Evolutionary conservation across 2,113 vertebrate genomes (phyloP).

Genomic region (Oncorhynchus tshawytscha): DNA sequence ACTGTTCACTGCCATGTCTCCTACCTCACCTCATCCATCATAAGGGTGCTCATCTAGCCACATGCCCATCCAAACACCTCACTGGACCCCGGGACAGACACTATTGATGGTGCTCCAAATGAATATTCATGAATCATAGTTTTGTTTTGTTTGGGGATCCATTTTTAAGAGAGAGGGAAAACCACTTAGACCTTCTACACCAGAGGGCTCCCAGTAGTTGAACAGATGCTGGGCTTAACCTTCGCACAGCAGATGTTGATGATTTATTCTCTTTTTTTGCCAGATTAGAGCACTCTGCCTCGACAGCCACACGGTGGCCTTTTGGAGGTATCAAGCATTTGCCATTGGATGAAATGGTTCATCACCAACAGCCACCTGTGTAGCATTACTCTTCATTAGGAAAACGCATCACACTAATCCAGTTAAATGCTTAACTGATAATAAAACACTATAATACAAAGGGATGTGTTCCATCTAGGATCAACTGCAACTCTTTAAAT

Average conservation of each 20-base stretch:
- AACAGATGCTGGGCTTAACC: slow-evolving; percentile 59
- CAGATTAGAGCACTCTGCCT: slow-evolving; percentile 47
- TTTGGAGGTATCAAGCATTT: slow-evolving; percentile 25
- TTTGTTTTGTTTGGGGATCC: slow-evolving; percentile 5
- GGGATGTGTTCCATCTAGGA: not conserved
- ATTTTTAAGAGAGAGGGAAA: slow-evolving; percentile 7
- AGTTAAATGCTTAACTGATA: not conserved
- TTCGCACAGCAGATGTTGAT: slow-evolving; percentile 15
- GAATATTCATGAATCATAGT: slow-evolving; percentile 16
- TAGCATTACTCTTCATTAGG: slow-evolving; percentile 18
- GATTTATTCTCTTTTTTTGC: slow-evolving; percentile 20
- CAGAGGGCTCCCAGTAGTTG: slow-evolving; percentile 20
- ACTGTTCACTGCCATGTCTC: not conserved
- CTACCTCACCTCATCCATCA: not conserved
- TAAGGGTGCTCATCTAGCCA: not conserved
- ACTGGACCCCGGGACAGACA: not conserved
- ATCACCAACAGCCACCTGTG: slow-evolving; percentile 29
- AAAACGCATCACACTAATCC: slow-evolving; percentile 6
- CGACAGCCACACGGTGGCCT: slow-evolving; percentile 30
- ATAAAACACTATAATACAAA: not conserved
- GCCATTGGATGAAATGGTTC: slow-evolving; percentile 29
- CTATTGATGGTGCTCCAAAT: not conserved
- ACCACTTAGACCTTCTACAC: not conserved
- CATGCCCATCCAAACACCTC: not conserved
- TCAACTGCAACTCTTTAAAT: slow-evolving; percentile 4